These are phyloP conservation scores for Sebastes nivosus DNA, from an alignment of 2,797 vertebrate genomes.

Conservation along the genomic window DNA sequence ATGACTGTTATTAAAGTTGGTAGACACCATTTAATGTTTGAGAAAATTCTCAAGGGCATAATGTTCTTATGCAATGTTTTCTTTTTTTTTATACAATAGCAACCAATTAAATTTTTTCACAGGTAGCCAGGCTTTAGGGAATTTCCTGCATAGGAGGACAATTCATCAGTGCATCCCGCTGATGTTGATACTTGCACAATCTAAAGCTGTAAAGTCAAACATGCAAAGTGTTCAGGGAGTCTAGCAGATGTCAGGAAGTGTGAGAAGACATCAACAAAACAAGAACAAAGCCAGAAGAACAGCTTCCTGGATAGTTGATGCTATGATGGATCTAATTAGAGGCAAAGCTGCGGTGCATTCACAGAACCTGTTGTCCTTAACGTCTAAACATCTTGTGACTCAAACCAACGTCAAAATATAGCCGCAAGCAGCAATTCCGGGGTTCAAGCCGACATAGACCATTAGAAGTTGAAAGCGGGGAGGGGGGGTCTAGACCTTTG, in stretches of 20 bases:
- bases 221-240: background rate
- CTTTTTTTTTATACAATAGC: background rate
- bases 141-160: conserved; percentile 1
- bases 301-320: background rate
- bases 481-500: no score
- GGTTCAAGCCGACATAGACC: fast-evolving
- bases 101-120: conserved; percentile 23
- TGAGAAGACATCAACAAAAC: background rate
- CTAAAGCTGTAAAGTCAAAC: conserved; percentile 2
- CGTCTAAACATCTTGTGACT: background rate
- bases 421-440: no score
- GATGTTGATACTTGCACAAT: conserved; percentile 2
- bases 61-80: conserved; percentile 2
- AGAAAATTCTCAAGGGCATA: conserved; percentile 21
- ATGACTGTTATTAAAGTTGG: conserved; percentile 12
- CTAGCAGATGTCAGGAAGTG: conserved; percentile 3
- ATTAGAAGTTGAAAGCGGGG: no score
- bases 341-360: background rate
- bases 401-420: background rate
- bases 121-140: conserved; percentile 16
- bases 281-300: background rate
- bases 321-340: background rate
- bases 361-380: no score
- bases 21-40: conserved; percentile 1
- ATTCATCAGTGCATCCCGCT: conserved; percentile 11